These are phyloP conservation scores for Chymomyza costata DNA, from an alignment of 1,140 invertebrate species.

Conservation along the genomic window DNA sequence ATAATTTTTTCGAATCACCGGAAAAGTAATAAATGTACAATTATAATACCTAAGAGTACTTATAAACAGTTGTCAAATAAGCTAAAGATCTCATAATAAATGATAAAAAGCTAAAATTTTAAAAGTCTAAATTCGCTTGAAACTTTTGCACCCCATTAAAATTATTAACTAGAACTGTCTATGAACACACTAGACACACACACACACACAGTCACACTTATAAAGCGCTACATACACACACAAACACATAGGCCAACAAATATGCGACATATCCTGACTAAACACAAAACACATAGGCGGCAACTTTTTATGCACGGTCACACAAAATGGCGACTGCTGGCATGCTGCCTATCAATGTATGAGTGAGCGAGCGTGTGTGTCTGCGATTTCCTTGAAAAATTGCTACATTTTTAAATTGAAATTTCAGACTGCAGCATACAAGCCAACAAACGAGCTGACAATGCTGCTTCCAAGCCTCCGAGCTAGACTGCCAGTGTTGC, in stretches of 20 bases:
- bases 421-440: constrained; percentile 45
- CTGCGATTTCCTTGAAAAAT: constrained; percentile 62
- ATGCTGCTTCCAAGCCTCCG: constrained; percentile 14
- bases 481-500: constrained; percentile 7
- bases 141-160: too few relatives aligned
- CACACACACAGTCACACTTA: too few relatives aligned
- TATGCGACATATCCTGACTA: constrained; percentile 19
- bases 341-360: neutral
- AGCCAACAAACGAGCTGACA: constrained; percentile 7
- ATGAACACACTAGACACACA: too few relatives aligned
- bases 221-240: constrained; percentile 6
- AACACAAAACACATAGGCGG: neutral
- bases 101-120: too few relatives aligned
- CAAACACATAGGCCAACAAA: constrained; percentile 20
- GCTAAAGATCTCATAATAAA: too few relatives aligned
- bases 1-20: too few relatives aligned
- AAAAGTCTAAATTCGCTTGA: too few relatives aligned
- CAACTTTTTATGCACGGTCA: too few relatives aligned
- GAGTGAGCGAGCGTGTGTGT: constrained; percentile 2
- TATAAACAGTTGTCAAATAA: too few relatives aligned
- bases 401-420: constrained; percentile 49
- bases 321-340: constrained; percentile 1
- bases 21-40: too few relatives aligned
- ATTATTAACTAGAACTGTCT: too few relatives aligned
- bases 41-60: too few relatives aligned